Base-by-base conservation (phyloP, 2,797 vertebrate genomes). In the Setipinna tenuifilis region DNA sequence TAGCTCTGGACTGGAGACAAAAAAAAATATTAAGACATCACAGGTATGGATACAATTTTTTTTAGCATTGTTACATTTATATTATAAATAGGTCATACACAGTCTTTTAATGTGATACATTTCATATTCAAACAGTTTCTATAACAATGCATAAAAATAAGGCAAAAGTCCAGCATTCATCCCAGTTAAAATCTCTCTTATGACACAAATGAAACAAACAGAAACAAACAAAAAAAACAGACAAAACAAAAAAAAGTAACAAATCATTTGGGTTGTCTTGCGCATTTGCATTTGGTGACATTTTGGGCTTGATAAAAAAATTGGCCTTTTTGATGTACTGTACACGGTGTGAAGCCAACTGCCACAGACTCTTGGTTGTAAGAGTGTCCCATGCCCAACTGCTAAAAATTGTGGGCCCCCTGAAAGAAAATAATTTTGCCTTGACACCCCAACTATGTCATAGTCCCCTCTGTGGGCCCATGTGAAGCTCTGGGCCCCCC, bases 51-150 rank as follows among this genome's bases (percentile, higher is more conserved):
- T 75, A 41, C 17, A 41, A 28, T 35, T 58, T 16, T 58, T 16
- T 75, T 28, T 16, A 75, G 68, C 59, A 50, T 19, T 12, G 48
- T 87, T 65, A 81, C 84, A 85, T 87, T 87, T 50, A 87, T 83
- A 68, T 81, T 85, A 87, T 87, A 85, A 87, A 87, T 87, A 87
- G 81, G 84, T 82, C 54, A 83, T 87, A 31, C 58, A 85, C 86
- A 85, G 81, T 78, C 35, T 48, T 80, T 80, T 44, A 58, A 80
- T 17, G 6, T 41, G 7, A 75, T 35, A 75, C 68, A 19, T 41
- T 41, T 75, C 31, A 75, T 75, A 75, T 9, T 31, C 19, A 17
- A 19, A 35, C 19, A 75, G 23, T n/a, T 35, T 6, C 7, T 75
- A 61, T 58, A 62, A 41, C 68, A 50, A 46, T 86, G 75, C 68